phyloP scores from a whole-genome alignment of 2,113 vertebrate genomes.

The Myxocyprinus asiaticus region DNA sequence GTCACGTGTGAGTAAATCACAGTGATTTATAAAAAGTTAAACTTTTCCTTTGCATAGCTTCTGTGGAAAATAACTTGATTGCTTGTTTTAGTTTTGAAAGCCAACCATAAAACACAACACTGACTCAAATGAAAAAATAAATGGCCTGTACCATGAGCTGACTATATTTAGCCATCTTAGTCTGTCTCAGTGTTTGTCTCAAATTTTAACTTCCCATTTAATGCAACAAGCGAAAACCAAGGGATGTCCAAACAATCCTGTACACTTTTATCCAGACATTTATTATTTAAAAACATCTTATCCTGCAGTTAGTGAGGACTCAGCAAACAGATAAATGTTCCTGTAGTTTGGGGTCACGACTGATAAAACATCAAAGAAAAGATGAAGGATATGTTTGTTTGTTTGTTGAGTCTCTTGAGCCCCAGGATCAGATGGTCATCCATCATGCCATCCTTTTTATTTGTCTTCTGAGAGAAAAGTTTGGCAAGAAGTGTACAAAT shows the following conservation, averaged over 20 bases:
- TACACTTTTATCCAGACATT: neutral
- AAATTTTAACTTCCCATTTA: neutral
- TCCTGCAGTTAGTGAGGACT: conserved; percentile 1
- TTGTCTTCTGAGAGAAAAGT: conserved; percentile 43
- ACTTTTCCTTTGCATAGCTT: neutral
- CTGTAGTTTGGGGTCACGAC: conserved; percentile 6
- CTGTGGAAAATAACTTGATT: neutral
- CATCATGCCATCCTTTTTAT: conserved; percentile 45
- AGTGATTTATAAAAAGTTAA: neutral
- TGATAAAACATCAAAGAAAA: conserved; percentile 7
- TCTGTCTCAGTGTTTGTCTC: neutral
- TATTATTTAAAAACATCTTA: conserved; percentile 33
- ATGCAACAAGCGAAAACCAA: neutral
- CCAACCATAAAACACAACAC: conserved; percentile 4
- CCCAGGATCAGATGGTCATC: conserved; percentile 29
- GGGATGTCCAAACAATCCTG: neutral
- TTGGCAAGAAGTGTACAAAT: conserved; percentile 38
- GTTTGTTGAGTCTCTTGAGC: conserved; percentile 21
- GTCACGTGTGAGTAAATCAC: neutral
- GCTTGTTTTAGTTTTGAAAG: conserved; percentile 5
- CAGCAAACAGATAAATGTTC: conserved; percentile 14
- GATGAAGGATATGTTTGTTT: conserved; percentile 14
- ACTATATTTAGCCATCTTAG: neutral
- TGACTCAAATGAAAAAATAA: conserved; percentile 3
- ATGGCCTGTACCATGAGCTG: neutral